Conservation (phyloP, 2,888 invertebrate genomes). For the Ommatoiulus sabulosus region DNA sequence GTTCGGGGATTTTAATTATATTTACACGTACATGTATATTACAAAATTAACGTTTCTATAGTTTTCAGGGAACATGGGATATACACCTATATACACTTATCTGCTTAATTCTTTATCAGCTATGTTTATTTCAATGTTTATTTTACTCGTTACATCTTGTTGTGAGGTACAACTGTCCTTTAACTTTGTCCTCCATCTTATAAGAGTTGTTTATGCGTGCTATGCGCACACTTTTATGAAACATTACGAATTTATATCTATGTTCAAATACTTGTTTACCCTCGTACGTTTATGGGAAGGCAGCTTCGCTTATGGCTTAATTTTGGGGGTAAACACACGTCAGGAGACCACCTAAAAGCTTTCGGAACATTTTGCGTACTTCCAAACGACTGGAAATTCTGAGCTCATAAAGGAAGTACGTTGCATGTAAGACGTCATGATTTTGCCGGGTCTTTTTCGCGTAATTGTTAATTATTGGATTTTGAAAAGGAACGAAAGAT, state of each 20-base stretch:
- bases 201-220: neutral
- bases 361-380: neutral
- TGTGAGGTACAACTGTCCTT: no score
- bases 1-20: no score
- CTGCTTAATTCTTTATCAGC: no score
- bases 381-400: neutral
- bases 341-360: conserved; percentile 7
- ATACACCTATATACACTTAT: no score
- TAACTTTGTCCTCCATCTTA: no score
- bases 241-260: neutral
- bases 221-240: neutral
- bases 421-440: neutral
- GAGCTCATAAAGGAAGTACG: neutral
- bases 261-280: neutral
- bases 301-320: neutral
- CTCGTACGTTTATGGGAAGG: neutral
- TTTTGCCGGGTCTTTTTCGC: neutral
- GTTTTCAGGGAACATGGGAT: no score
- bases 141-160: no score
- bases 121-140: no score
- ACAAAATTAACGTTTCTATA: no score
- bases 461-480: conserved; percentile 14
- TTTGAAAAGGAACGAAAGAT: neutral
- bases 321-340: neutral
- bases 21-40: no score